Base-by-base conservation (phyloP, 1,140 invertebrate genomes). In the Zaprionus kolodkinae region DNA sequence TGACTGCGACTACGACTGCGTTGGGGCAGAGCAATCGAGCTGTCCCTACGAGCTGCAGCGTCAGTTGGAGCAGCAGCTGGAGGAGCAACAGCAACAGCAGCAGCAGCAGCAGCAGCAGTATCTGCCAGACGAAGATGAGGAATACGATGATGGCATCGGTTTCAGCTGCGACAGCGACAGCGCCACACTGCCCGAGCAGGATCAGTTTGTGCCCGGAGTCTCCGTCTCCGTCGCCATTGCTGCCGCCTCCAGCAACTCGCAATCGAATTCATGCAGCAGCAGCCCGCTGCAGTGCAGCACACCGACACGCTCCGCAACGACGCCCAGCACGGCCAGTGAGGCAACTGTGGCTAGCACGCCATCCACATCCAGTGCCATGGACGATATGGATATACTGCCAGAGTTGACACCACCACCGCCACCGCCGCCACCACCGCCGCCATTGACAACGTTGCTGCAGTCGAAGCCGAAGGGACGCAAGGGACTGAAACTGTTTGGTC, bases 91-190 rank as follows among this genome's bases (percentile, higher is more conserved):
- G 21, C 21, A 21, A 1, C 21, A 21, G 21, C 25, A 1, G 21
- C 9, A 2, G 21, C 21, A 21, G 1, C 21, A 21, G 21, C 21
- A 21, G 21, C 63, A 73, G 13, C 52, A 65, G 2, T 48, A 48
- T 48, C 15, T 48, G 17, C 35, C 21, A 25, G 54, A 62, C 6
- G 80, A 77, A 10, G 84, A 85, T 21, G 81, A 87, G 50, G 87
- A 84, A 9, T 77, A 76, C 50, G 85, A 91, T 36, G 82, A 91
- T 65, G 87, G 87, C 35, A 91, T 90, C 48, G 87, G 87, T n/a
- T 91, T 91, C 33, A 90, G 86, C 17, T 90, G 79, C 59, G 87
- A 86, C 73, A 90, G 87, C 50, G 86, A 90, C 61, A 87, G 83
- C 12, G 79, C 71, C 33, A 84, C 71, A 21, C 56, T 76, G 25